Percentiles rank a stretch among this genome's conserved stretches.
Evolutionary conservation across 1,140 invertebrate species (phyloP).

Genomic region (Drosophila nikananu): DNA sequence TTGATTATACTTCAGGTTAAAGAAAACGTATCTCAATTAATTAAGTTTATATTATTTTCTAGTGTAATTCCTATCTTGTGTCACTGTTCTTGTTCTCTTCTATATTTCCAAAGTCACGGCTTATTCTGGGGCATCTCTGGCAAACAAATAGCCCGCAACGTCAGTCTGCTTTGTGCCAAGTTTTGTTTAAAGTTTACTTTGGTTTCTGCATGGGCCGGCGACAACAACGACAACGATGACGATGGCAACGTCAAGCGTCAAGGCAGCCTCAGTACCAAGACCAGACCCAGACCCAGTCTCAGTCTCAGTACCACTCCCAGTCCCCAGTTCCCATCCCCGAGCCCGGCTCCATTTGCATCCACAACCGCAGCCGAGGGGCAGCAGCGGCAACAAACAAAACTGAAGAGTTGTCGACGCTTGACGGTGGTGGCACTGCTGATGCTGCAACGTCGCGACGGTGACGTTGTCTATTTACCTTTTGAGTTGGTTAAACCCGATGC

Average conservation of each 20-base stretch:
- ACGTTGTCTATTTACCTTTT: slow-evolving; percentile 75
- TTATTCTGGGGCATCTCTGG: slow-evolving; percentile 40
- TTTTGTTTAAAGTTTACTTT: slow-evolving; percentile 81
- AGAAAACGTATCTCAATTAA: no score
- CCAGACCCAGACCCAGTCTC: not conserved
- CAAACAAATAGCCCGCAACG: slow-evolving; percentile 37
- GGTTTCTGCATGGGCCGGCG: slow-evolving; percentile 51
- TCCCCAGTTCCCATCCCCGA: not conserved
- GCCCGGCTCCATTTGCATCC: slow-evolving; percentile 19
- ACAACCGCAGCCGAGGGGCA: slow-evolving; percentile 24
- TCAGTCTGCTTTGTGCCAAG: slow-evolving; percentile 72
- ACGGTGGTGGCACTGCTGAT: slow-evolving; percentile 51
- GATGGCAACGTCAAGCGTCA: slow-evolving; percentile 51
- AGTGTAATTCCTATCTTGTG: not conserved
- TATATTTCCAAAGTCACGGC: slow-evolving; percentile 26
- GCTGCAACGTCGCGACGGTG: slow-evolving; percentile 19
- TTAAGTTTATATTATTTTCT: no score
- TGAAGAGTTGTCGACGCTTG: slow-evolving; percentile 78
- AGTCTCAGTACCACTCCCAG: not conserved
- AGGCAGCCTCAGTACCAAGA: slow-evolving; percentile 34
- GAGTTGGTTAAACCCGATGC: slow-evolving; percentile 71
- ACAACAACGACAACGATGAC: slow-evolving; percentile 16
- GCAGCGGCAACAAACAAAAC: slow-evolving; percentile 55
- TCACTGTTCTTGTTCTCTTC: not conserved
- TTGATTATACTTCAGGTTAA: no score